A percentile compares a stretch with the other conserved stretches of the same genome.
Evolutionary conservation across 1,140 invertebrate genomes (phyloP).

Genomic region (Drosophila biarmipes): DNA sequence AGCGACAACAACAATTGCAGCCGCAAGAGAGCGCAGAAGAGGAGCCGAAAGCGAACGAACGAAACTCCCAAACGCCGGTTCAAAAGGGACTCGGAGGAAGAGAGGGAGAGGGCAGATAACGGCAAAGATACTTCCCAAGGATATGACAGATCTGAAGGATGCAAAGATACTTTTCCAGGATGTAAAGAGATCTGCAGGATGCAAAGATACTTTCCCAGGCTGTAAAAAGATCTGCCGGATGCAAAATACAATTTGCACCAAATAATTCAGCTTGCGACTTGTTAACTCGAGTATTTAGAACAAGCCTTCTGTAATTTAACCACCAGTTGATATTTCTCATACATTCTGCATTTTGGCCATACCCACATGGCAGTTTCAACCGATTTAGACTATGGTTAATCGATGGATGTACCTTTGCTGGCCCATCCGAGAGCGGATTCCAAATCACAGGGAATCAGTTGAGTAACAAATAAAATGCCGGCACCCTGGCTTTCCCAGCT

Average conservation of each 20-base stretch:
- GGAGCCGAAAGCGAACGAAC: not conserved
- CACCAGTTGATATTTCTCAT: no score
- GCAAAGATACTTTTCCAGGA: not conserved
- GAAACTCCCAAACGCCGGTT: slow-evolving; percentile 22
- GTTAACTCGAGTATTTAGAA: no score
- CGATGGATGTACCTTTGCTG: no score
- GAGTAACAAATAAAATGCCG: not conserved
- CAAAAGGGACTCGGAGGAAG: not conserved
- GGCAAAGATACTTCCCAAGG: not conserved
- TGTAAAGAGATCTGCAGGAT: not conserved
- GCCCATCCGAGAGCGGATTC: no score
- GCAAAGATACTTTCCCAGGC: not conserved
- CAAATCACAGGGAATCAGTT: no score
- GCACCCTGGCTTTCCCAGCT: not conserved
- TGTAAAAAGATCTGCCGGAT: not conserved
- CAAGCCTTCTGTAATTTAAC: no score
- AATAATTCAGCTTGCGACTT: no score
- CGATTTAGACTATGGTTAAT: no score
- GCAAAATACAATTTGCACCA: no score
- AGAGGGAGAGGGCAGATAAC: not conserved
- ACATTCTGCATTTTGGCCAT: no score
- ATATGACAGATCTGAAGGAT: not conserved
- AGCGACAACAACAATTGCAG: slow-evolving; percentile 11
- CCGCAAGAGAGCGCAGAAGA: not conserved
- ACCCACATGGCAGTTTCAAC: no score